phyloP scores from a whole-genome alignment of 2,113 vertebrate species.

The Myocastor coypus region DNA sequence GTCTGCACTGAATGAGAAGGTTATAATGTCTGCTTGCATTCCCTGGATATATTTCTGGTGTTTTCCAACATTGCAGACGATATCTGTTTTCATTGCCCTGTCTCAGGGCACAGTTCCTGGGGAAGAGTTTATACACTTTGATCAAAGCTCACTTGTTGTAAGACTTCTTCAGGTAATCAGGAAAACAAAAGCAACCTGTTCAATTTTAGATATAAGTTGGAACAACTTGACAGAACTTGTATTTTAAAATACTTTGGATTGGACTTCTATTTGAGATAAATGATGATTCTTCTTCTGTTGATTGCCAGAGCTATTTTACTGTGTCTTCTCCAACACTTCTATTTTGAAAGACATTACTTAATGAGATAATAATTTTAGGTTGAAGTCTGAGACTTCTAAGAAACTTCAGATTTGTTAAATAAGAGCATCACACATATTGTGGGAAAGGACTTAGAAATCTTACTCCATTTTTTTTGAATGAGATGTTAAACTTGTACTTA shows the following conservation, averaged over 20 bases:
- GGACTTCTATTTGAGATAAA: not conserved
- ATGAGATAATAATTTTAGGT: constrained; percentile 71
- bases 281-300: not conserved
- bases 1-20: constrained; percentile 83
- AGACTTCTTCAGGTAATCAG: constrained; percentile 39
- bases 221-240: not conserved
- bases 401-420: constrained; percentile 35
- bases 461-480: constrained; percentile 16
- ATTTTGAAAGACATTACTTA: constrained; percentile 57
- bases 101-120: constrained; percentile 56
- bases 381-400: not conserved
- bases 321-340: not conserved
- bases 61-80: constrained; percentile 76
- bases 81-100: constrained; percentile 82
- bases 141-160: constrained; percentile 34
- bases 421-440: constrained; percentile 45
- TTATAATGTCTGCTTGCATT: constrained; percentile 83
- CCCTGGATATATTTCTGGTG: constrained; percentile 75
- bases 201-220: not conserved
- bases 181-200: not conserved
- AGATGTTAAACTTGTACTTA: constrained; percentile 71
- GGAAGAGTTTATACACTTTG: not conserved
- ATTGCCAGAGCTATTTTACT: not conserved
- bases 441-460: constrained; percentile 53
- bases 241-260: not conserved